These are phyloP conservation scores for Hozukius guyotensis DNA, from an alignment of 2,797 vertebrate genomes.

Conservation along the genomic window DNA sequence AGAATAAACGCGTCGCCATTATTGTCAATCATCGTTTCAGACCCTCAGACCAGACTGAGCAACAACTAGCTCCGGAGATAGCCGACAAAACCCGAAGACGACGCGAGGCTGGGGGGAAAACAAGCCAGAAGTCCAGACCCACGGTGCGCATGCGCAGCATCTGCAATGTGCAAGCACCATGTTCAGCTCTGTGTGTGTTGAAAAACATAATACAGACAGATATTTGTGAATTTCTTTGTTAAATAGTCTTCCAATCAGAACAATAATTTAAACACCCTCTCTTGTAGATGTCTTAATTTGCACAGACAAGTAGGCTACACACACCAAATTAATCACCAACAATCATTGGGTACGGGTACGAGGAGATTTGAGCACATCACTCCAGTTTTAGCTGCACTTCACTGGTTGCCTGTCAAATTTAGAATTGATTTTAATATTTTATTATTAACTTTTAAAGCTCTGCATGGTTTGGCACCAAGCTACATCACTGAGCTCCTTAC, in stretches of 20 bases:
- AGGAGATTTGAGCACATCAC: no score
- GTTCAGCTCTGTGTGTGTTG: not conserved
- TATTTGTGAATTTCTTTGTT: not conserved
- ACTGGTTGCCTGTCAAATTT: no score
- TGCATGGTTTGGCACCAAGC: no score
- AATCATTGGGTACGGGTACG: no score
- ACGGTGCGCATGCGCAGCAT: conserved; percentile 39
- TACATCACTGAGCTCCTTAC: no score
- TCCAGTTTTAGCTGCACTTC: no score
- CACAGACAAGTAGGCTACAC: not conserved
- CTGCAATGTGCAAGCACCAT: not conserved
- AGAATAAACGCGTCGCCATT: conserved; percentile 84
- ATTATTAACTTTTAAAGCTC: no score
- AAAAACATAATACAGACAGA: not conserved
- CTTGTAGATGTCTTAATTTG: not conserved
- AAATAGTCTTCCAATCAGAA: not conserved
- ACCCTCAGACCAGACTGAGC: conserved; percentile 51
- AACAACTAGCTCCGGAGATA: conserved; percentile 72
- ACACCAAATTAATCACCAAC: not conserved
- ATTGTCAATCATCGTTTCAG: conserved; percentile 82
- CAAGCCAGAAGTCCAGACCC: conserved; percentile 17
- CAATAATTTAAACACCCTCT: not conserved
- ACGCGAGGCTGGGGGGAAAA: conserved; percentile 38
- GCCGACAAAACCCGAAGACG: conserved; percentile 73
- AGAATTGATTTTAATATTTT: no score